Base-by-base conservation (phyloP, 1,140 invertebrate genomes). In the Panulirus ornatus region DNA sequence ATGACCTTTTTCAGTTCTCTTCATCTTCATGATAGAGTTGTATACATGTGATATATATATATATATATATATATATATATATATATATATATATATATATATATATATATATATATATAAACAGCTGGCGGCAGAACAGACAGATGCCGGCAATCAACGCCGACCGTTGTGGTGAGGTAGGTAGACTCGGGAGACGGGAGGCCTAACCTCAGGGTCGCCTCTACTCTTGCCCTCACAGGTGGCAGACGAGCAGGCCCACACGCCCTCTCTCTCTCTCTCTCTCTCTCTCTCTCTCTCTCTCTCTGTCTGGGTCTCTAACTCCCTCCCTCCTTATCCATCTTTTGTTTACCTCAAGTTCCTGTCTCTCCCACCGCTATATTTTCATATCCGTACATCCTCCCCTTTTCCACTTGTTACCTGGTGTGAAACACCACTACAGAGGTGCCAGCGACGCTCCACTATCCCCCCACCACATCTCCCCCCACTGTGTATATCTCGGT, bases 71-170 rank as follows among this genome's bases (percentile, higher is more conserved):
- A n/a, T n/a, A n/a, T n/a, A n/a, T n/a, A n/a, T n/a, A n/a, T n/a
- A n/a, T n/a, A n/a, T n/a, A n/a, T n/a, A n/a, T n/a, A n/a, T n/a
- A n/a, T n/a, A n/a, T n/a, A n/a, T n/a, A n/a, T n/a, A n/a, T n/a
- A n/a, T n/a, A n/a, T n/a, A n/a, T n/a, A n/a, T n/a, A n/a, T n/a
- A n/a, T n/a, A n/a, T n/a, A n/a, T n/a, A n/a, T n/a, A n/a, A n/a
- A n/a, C n/a, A n/a, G n/a, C n/a, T n/a, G n/a, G n/a, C n/a, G n/a
- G n/a, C n/a, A n/a, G n/a, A n/a, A n/a, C n/a, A n/a, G n/a, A n/a
- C n/a, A n/a, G n/a, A n/a, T n/a, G n/a, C n/a, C n/a, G n/a, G 75
- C 75, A 76, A 76, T 76, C 75, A 42, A 42, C 66, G 36, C 66
- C n/a, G 75, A 38, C 71, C 40, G 36, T 51, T 34, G 76, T 34